These are phyloP conservation scores for Drosophila tani DNA, from an alignment of 1,140 invertebrate species.

Conservation along the genomic window DNA sequence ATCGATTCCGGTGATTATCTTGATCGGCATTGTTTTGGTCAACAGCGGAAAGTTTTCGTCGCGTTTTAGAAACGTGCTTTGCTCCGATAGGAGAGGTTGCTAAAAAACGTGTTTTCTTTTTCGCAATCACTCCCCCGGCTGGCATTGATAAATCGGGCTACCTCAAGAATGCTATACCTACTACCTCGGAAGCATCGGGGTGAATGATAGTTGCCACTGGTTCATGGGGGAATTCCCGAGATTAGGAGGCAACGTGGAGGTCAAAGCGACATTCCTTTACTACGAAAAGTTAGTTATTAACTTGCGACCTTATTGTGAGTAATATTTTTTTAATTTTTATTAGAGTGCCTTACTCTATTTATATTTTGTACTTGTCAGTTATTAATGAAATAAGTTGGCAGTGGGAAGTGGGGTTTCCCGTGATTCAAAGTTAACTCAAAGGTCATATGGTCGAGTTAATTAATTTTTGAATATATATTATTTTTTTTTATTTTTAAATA, in stretches of 20 bases:
- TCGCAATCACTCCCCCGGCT: conserved; percentile 42
- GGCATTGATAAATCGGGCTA: conserved; percentile 57
- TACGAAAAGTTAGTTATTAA: neutral
- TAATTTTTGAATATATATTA: too few species aligned
- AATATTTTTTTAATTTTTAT: neutral
- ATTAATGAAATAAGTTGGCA: neutral
- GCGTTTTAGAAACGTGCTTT: conserved; percentile 70
- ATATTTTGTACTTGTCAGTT: too few species aligned
- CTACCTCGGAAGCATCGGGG: neutral
- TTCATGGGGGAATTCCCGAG: neutral
- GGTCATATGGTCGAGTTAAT: neutral
- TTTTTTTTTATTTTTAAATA: neutral
- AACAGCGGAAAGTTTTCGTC: conserved; percentile 73
- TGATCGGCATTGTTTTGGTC: conserved; percentile 65
- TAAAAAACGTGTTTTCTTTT: conserved; percentile 60
- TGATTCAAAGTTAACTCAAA: neutral
- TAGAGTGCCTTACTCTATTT: neutral
- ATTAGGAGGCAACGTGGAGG: conserved; percentile 6
- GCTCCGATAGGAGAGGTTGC: conserved; percentile 44
- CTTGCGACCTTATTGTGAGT: neutral
- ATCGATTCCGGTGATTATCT: conserved; percentile 39
- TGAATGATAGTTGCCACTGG: conserved; percentile 12
- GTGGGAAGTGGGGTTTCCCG: neutral
- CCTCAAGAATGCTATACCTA: conserved; percentile 15
- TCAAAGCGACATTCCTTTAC: neutral